Evolutionary conservation across 2,113 vertebrate genomes (phyloP).

Genomic region (Cyprinodon brontotheroides): DNA sequence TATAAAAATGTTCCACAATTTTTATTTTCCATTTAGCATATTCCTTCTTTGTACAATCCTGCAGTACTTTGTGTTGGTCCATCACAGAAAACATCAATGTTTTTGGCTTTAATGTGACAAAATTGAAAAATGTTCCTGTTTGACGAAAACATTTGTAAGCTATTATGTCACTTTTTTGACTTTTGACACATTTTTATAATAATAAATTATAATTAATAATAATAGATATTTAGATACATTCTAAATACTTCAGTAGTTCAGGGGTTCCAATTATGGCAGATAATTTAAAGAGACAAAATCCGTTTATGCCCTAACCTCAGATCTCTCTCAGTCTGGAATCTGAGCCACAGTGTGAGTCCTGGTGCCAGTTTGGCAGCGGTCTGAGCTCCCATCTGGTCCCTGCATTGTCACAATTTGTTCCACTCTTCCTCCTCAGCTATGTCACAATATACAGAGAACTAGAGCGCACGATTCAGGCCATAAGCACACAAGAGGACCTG

Average conservation of each 20-base stretch:
- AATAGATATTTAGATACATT: too few species aligned
- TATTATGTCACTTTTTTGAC: background rate
- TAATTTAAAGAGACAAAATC: slow-evolving; percentile 13
- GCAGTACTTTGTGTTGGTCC: background rate
- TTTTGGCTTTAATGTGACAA: background rate
- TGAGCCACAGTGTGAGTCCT: slow-evolving; percentile 25
- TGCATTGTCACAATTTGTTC: slow-evolving; percentile 41
- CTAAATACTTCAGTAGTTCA: background rate
- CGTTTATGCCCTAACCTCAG: slow-evolving; percentile 21
- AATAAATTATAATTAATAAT: too few species aligned
- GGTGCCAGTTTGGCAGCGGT: slow-evolving; percentile 47
- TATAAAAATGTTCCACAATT: too few species aligned
- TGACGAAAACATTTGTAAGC: background rate
- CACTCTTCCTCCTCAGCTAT: slow-evolving; percentile 81
- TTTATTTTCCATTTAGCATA: background rate
- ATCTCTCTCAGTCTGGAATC: slow-evolving; percentile 28
- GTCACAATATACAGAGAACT: slow-evolving; percentile 91
- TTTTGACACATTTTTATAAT: background rate
- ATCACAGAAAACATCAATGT: background rate
- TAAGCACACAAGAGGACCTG: slow-evolving; percentile 95
- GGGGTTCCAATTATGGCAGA: slow-evolving; percentile 8
- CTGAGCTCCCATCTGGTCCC: slow-evolving; percentile 30
- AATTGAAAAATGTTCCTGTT: background rate
- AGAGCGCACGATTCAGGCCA: slow-evolving; percentile 89
- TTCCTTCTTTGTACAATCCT: background rate